phyloP scores from a whole-genome alignment of 2,888 invertebrate genomes.

The Catocala fraxini region DNA sequence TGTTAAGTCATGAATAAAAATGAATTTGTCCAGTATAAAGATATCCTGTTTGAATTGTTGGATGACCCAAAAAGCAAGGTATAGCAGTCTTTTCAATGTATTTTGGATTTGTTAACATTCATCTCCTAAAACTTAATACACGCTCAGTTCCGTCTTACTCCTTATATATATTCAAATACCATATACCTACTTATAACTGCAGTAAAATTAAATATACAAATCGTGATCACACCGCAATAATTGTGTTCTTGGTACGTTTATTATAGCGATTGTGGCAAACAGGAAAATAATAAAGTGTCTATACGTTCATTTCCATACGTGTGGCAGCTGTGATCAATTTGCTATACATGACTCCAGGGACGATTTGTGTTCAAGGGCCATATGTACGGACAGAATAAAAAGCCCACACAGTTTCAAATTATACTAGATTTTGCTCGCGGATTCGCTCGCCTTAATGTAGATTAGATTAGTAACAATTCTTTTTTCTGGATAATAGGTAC shows the following conservation, averaged over 20 bases:
- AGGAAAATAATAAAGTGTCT: constrained; percentile 49
- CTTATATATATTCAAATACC: neutral
- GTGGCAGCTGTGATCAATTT: constrained; percentile 61
- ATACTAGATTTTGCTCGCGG: too few relatives aligned
- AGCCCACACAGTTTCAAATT: neutral
- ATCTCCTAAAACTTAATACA: too few relatives aligned
- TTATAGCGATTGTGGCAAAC: constrained; percentile 46
- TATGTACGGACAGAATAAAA: constrained; percentile 28
- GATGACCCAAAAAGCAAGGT: too few relatives aligned
- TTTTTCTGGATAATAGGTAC: too few relatives aligned
- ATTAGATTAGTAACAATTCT: too few relatives aligned
- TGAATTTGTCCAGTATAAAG: too few relatives aligned
- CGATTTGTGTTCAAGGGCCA: constrained; percentile 52
- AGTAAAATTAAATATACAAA: constrained; percentile 19
- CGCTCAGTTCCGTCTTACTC: neutral
- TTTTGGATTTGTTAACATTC: too few relatives aligned
- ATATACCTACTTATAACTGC: constrained; percentile 7
- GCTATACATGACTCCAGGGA: constrained; percentile 48
- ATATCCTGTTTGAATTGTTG: too few relatives aligned
- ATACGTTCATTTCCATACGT: constrained; percentile 45
- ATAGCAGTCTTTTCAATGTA: too few relatives aligned
- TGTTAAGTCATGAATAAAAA: too few relatives aligned
- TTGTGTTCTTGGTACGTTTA: constrained; percentile 37
- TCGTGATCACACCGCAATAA: constrained; percentile 41
- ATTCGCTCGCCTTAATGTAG: too few relatives aligned